These are phyloP conservation scores for Apis florea DNA, from an alignment of 1,140 invertebrate genomes.

Conservation along the genomic window DNA sequence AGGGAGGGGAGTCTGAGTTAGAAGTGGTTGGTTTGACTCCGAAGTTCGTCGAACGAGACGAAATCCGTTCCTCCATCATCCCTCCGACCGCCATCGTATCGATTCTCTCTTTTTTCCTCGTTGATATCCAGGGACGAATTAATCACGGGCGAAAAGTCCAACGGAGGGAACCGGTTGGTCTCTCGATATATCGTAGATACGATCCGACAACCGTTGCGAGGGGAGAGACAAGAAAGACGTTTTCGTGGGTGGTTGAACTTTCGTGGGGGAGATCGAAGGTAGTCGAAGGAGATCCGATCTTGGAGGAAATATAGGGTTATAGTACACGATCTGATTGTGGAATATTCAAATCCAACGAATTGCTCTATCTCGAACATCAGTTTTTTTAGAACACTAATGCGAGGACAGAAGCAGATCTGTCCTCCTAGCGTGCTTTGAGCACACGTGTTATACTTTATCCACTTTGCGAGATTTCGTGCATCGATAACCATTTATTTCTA, in stretches of 20 bases:
- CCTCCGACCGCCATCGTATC: background rate
- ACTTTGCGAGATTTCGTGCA: conserved; percentile 28
- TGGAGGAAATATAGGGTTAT: conserved; percentile 42
- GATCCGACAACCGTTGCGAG: background rate
- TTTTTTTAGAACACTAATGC: background rate
- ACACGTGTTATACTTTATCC: conserved; percentile 35
- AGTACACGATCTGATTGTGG: conserved; percentile 55
- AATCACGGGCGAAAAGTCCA: conserved; percentile 9
- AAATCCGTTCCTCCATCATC: background rate
- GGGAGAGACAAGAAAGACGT: background rate
- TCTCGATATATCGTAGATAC: conserved; percentile 9
- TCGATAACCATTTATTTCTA: conserved; percentile 27
- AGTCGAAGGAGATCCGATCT: conserved; percentile 29
- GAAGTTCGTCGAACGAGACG: conserved; percentile 25
- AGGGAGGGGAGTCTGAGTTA: background rate
- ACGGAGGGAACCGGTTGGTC: background rate
- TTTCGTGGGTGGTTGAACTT: background rate
- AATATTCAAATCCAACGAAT: conserved; percentile 56
- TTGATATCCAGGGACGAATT: conserved; percentile 38
- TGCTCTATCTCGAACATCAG: conserved; percentile 11
- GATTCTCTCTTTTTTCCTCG: background rate
- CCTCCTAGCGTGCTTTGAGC: background rate
- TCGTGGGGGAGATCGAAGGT: background rate
- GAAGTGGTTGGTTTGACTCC: background rate
- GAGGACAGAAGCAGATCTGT: too few relatives aligned